A percentile compares a stretch with the other conserved stretches of the same genome.
These are phyloP conservation scores for Emydocephalus ijimae DNA, from an alignment of 2,113 vertebrate species.

Conservation along the genomic window DNA sequence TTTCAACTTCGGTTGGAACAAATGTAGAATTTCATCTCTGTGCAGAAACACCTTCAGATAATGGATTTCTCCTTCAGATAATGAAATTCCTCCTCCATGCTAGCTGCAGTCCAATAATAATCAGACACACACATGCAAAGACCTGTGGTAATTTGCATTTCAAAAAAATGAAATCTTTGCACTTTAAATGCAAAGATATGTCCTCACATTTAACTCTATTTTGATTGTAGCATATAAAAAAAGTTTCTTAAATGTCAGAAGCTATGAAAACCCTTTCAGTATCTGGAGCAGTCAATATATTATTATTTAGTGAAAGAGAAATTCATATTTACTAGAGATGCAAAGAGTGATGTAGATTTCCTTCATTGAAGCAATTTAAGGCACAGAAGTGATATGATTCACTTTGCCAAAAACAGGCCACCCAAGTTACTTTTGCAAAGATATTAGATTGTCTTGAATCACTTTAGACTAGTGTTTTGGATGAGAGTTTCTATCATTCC, in stretches of 20 bases:
- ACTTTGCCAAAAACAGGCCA: neutral
- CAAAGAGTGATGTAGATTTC: neutral
- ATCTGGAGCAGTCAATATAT: neutral
- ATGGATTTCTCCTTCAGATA: neutral
- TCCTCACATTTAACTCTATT: neutral
- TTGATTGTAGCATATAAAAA: neutral
- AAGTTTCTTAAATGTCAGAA: neutral
- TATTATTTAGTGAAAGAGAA: neutral
- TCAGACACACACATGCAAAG: neutral
- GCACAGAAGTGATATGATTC: neutral
- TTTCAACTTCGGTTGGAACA: neutral
- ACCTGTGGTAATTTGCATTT: neutral
- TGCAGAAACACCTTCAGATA: neutral
- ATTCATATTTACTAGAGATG: neutral
- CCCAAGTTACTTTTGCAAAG: neutral
- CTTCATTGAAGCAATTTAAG: neutral
- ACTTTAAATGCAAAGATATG: neutral
- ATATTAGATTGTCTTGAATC: neutral
- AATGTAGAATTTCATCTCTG: neutral
- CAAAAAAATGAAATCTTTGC: neutral
- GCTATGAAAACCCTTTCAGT: neutral
- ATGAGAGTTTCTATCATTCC: neutral
- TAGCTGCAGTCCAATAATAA: neutral
- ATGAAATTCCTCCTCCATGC: neutral
- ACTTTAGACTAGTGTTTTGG: neutral